Evolutionary conservation across 37 sponge, comb jelly and placozoan species (phyloP).

Genomic region (Haliclona indistincta): DNA sequence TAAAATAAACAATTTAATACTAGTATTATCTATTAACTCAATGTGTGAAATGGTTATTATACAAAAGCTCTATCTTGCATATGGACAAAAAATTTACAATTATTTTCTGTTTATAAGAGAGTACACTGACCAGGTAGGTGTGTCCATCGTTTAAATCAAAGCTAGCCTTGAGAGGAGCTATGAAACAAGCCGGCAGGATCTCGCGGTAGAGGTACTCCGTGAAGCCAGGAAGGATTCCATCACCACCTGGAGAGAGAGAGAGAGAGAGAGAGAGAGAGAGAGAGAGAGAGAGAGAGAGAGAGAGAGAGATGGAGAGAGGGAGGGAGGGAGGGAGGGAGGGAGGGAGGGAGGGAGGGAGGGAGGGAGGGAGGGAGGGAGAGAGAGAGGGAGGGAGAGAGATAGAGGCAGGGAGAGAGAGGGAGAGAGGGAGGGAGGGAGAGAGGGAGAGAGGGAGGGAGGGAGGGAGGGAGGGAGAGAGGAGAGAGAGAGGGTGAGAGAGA

Average conservation of each 20-base stretch:
- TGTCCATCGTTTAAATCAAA: slow-evolving; percentile 83
- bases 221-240: slow-evolving; percentile 58
- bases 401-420: too few relatives aligned
- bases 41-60: background rate
- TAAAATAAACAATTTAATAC: background rate
- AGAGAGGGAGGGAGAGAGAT: too few relatives aligned
- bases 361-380: too few relatives aligned
- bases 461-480: too few relatives aligned
- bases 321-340: too few relatives aligned
- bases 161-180: slow-evolving; percentile 58
- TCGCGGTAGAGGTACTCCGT: slow-evolving; percentile 66
- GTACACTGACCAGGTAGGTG: slow-evolving; percentile 46
- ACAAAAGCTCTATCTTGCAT: background rate
- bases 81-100: background rate
- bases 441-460: too few relatives aligned
- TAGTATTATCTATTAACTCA: background rate
- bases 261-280: slow-evolving; percentile 1
- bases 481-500: too few relatives aligned
- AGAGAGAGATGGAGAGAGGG: too few relatives aligned
- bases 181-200: slow-evolving; percentile 81
- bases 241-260: slow-evolving; percentile 28
- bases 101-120: background rate
- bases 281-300: background rate
- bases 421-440: too few relatives aligned
- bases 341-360: too few relatives aligned